phyloP scores from a whole-genome alignment of 2,888 invertebrate species.

The Phymatocera aterrima region DNA sequence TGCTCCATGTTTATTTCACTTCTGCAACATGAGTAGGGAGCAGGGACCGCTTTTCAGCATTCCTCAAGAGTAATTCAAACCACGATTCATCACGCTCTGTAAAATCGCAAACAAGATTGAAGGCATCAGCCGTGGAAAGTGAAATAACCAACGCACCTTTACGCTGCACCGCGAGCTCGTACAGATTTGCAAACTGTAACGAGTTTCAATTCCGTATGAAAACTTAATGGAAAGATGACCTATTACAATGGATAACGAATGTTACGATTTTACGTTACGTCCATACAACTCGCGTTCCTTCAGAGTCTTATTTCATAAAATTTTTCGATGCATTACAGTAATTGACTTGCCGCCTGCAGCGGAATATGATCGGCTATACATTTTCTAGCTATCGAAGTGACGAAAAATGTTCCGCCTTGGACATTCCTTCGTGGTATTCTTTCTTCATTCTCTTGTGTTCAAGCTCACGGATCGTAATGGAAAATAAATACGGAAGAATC shows the following conservation, averaged over 20 bases:
- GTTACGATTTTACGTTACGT: not conserved
- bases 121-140: not conserved
- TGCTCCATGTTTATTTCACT: not conserved
- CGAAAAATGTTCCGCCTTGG: not conserved
- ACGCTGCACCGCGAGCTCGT: not conserved
- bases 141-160: too few species aligned
- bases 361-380: not conserved
- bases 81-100: not conserved
- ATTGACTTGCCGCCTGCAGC: not conserved
- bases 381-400: not conserved
- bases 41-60: not conserved
- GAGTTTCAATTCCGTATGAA: not conserved
- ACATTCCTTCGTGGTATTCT: not conserved
- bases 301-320: not conserved
- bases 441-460: not conserved
- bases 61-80: not conserved
- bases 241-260: not conserved
- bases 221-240: not conserved
- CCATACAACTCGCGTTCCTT: not conserved
- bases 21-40: not conserved
- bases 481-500: conserved; percentile 14
- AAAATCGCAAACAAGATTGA: not conserved
- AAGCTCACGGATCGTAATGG: conserved; percentile 5
- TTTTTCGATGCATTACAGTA: not conserved
- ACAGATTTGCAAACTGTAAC: not conserved